These are phyloP conservation scores for Condylostylus longicornis DNA, from an alignment of 1,140 invertebrate species.

Conservation along the genomic window DNA sequence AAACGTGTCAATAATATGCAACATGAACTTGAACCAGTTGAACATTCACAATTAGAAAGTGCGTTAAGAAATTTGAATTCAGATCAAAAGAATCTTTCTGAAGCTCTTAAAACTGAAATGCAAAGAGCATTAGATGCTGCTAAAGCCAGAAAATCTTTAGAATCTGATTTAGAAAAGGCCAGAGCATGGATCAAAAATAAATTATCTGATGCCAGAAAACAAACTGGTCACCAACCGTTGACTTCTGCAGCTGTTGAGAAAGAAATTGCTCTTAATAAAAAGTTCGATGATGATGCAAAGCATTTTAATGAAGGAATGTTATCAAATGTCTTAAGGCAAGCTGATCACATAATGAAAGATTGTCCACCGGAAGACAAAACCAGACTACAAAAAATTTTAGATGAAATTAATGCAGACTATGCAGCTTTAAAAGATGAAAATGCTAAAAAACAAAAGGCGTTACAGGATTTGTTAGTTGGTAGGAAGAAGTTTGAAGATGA, in stretches of 20 bases:
- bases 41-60: constrained; percentile 54
- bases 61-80: constrained; percentile 45
- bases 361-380: constrained; percentile 57
- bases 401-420: constrained; percentile 52
- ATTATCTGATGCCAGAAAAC: constrained; percentile 56
- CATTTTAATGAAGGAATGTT: constrained; percentile 62
- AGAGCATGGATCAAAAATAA: constrained; percentile 63
- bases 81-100: constrained; percentile 56
- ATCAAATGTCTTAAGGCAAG: constrained; percentile 58
- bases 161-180: constrained; percentile 59
- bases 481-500: constrained; percentile 67
- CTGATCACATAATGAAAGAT: constrained; percentile 58
- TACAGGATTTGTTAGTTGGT: constrained; percentile 56
- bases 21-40: constrained; percentile 65
- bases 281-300: constrained; percentile 57
- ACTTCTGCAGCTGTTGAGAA: constrained; percentile 59
- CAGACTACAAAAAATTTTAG: constrained; percentile 46
- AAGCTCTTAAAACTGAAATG: constrained; percentile 55
- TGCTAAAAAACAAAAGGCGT: constrained; percentile 52
- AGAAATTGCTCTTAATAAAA: constrained; percentile 56
- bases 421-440: constrained; percentile 52
- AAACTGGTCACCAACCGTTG: constrained; percentile 57
- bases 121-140: constrained; percentile 48
- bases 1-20: constrained; percentile 70
- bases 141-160: constrained; percentile 57